Base-by-base conservation (phyloP, 2,888 invertebrate genomes). In the Scaptomyza reducta region DNA sequence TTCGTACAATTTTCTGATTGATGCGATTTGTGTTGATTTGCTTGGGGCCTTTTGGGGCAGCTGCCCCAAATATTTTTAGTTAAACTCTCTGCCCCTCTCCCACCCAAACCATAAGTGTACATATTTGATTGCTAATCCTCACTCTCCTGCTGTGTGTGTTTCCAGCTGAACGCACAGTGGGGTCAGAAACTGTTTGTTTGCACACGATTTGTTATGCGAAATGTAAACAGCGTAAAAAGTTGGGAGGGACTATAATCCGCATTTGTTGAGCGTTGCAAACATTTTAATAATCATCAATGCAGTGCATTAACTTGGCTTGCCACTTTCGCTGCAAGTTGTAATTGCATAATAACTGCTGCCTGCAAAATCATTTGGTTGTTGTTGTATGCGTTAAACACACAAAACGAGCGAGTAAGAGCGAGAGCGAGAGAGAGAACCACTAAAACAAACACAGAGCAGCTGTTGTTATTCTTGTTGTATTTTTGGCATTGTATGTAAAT, bases 201-300 rank as follows among this genome's bases (percentile, higher is more conserved):
- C 70, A 71, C 77, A 80, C 77, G 80, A 83, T 87, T 85, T 85
- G 84, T 87, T 77, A 81, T 86, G 73, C 74, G 63, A 63, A 73
- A 73, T 73, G 74, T 73, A 80, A 69, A 86, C 79, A 79, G 42
- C 11, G 22, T 22, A 2, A 46, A 29, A 35, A 42, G 16, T 18
- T 5, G 29, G 18, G 38, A 14, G 11, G 3, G 6, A 29, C 13
- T 45, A 54, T 22, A 57, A 46, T 35, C 57, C n/a, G 38, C 29
- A 50, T 29, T 22, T 40, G 16, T 22, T n/a, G 29, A 5, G 22
- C 22, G 5, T 22, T 22, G 22, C 22, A 3, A 22, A 77, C 77
- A 86, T 84, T 79, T 85, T 79, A 84, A 84, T 86, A 85, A 79
- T 76, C 72, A 79, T n/a, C 33, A 49, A 40, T 63, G 61, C 75